Base-by-base conservation (phyloP, 1,140 invertebrate species). In the Drosophila tristis region DNA sequence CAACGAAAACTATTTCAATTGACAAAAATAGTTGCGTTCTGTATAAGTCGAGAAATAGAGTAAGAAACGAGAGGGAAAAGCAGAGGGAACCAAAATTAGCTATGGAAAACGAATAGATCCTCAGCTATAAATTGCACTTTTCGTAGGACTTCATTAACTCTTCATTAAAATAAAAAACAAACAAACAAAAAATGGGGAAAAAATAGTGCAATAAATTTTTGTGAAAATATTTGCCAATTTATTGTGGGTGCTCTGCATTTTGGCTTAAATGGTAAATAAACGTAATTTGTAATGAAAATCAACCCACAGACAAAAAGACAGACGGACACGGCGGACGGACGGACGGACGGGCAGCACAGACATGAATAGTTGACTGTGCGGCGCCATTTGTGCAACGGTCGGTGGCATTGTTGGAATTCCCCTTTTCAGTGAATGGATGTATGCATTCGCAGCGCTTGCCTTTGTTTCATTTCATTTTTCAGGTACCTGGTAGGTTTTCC, bases 281-380 rank as follows among this genome's bases (percentile, higher is more conserved):
- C 64, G 79, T 89, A 76, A 87, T 86, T 82, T 78, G 63, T 78
- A 87, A 84, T 87, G 84, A 84, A 89, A 89, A 68, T 66, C 62
- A 78, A 44, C 68, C 64, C 48, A 35, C 42, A 71, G 45, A 59
- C 54, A 55, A 11, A 11, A 35, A 11, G 51, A 45, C 25, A 57
- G 39, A 63, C 44, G 59, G 2, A 20, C 20, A 8, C 3, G 31
- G 9, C 31, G 3, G 0, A 35, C 31, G 8, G 4, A 29, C 20
- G 2, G 25, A 13, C n/a, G n/a, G n/a, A n/a, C n/a, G n/a, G n/a
- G n/a, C 54, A 16, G 13, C 16, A 15, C 53, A 54, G 43, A 74
- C 53, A 63, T 20, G 42, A 55, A 54, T 57, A 84, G 60, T 64
- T 64, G 44, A 54, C 48, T 55, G 43, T 58, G 65, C 50, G 11